Conservation (phyloP, 2,797 vertebrate genomes). For the Podarcis siculus region DNA sequence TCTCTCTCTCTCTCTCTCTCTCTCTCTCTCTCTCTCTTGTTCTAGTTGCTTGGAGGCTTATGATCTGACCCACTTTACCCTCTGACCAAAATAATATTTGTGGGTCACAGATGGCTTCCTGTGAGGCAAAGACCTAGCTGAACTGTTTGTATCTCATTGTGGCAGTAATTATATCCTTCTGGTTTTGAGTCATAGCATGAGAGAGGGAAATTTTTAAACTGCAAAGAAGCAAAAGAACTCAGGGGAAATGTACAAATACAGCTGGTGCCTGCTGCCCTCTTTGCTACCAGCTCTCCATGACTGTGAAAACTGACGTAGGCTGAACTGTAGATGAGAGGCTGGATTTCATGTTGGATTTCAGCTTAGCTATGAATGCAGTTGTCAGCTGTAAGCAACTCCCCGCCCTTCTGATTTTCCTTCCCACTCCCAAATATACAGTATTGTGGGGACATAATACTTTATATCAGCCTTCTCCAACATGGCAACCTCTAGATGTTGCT, state of each 20-base stretch:
- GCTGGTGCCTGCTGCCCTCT: neutral
- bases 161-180: neutral
- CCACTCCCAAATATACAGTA: neutral
- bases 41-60: neutral
- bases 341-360: too few relatives aligned
- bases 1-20: neutral
- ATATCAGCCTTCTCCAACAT: too few relatives aligned
- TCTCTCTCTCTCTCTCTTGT: neutral
- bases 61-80: conserved; percentile 3
- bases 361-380: neutral
- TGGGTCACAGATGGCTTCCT: conserved; percentile 19
- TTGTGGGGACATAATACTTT: neutral
- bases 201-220: neutral
- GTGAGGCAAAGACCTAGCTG: neutral
- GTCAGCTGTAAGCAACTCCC: too few relatives aligned
- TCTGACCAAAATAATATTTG: conserved; percentile 18
- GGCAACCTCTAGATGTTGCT: too few relatives aligned
- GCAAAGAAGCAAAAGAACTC: neutral
- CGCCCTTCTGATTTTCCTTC: neutral
- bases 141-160: neutral
- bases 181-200: neutral
- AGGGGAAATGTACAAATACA: neutral
- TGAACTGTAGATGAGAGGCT: neutral
- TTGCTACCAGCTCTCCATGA: neutral
- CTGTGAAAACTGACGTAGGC: too few relatives aligned